phyloP scores from a whole-genome alignment of 2,797 vertebrate species.

The Lagorchestes hirsutus region DNA sequence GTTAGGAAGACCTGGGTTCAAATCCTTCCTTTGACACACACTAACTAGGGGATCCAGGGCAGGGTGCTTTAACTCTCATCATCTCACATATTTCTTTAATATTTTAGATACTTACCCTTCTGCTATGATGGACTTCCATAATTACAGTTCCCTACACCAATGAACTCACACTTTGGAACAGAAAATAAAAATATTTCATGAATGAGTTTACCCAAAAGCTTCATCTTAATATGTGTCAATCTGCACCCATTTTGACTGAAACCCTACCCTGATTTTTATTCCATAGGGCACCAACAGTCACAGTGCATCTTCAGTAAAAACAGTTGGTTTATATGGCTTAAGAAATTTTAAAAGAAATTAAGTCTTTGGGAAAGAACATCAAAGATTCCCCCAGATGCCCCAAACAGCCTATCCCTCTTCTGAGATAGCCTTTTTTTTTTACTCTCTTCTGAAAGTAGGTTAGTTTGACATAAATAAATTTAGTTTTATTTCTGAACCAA shows the following conservation, averaged over 20 bases:
- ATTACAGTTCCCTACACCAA: background rate
- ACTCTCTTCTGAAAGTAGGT: slow-evolving; percentile 72
- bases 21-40: background rate
- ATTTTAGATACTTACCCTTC: background rate
- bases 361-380: slow-evolving; percentile 57
- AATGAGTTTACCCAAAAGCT: slow-evolving; percentile 46
- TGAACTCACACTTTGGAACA: background rate
- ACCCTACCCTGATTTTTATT: slow-evolving; percentile 24
- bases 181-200: slow-evolving; percentile 17
- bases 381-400: slow-evolving; percentile 67
- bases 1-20: background rate
- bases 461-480: slow-evolving; percentile 79
- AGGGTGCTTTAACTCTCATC: background rate
- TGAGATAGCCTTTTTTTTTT: slow-evolving; percentile 76
- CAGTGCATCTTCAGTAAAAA: background rate
- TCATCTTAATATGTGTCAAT: background rate
- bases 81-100: background rate
- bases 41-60: background rate
- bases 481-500: slow-evolving; percentile 78
- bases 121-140: background rate
- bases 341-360: slow-evolving; percentile 50
- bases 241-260: slow-evolving; percentile 48
- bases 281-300: background rate
- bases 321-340: background rate
- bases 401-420: slow-evolving; percentile 70